phyloP scores from a whole-genome alignment of 2,888 invertebrate species.

The Autographa gamma region DNA sequence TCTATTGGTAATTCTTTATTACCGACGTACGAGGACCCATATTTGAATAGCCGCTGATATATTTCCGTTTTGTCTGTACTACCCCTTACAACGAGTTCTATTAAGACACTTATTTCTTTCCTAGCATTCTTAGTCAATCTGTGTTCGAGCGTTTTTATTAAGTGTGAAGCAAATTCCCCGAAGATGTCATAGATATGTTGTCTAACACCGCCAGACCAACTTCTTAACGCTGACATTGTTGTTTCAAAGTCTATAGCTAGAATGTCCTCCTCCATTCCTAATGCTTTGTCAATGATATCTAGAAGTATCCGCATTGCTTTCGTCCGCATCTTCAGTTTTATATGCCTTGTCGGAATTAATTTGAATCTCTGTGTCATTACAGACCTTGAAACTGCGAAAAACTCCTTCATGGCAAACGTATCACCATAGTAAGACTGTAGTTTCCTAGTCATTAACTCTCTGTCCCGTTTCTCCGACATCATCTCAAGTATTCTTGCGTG shows the following conservation, averaged over 20 bases:
- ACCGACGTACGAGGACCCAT: constrained; percentile 63
- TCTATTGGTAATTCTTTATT: constrained; percentile 27
- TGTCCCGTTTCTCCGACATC: constrained; percentile 55
- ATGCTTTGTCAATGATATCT: constrained; percentile 69
- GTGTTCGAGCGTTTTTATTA: constrained; percentile 47
- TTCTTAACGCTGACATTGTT: constrained; percentile 45
- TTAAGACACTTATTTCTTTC: constrained; percentile 63
- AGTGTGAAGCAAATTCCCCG: constrained; percentile 35
- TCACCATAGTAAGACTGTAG: constrained; percentile 27
- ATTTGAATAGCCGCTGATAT: constrained; percentile 55
- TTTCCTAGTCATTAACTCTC: constrained; percentile 41
- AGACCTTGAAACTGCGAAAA: constrained; percentile 44
- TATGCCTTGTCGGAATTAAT: constrained; percentile 34
- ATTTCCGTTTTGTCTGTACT: constrained; percentile 34
- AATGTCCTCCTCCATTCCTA: constrained; percentile 53
- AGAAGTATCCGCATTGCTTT: constrained; percentile 66
- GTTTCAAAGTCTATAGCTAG: constrained; percentile 57
- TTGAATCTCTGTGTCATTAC: constrained; percentile 62
- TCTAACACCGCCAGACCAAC: constrained; percentile 47
- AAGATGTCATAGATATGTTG: constrained; percentile 47
- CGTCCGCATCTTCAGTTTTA: constrained; percentile 42
- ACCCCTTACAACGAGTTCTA: constrained; percentile 60
- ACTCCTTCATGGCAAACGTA: constrained; percentile 42
- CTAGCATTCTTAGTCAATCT: constrained; percentile 54
- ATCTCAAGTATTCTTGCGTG: constrained; percentile 53